Percentiles rank a stretch among this genome's conserved stretches.
phyloP scores from a whole-genome alignment of 2,797 vertebrate genomes.

The Pelodytes ibericus region DNA sequence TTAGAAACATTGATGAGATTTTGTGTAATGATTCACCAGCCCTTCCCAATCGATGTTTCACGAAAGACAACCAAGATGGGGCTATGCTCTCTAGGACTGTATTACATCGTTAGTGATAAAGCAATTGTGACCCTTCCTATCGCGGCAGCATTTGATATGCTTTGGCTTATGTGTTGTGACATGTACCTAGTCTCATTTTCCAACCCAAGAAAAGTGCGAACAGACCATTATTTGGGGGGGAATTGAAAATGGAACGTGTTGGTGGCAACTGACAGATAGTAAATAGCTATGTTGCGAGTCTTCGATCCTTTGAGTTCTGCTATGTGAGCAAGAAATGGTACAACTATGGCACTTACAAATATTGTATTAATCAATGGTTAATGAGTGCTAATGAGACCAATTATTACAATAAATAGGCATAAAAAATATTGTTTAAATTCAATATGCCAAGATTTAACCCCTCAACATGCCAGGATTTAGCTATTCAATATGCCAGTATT shows the following conservation, averaged over 20 bases:
- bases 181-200: not conserved
- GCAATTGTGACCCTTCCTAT: not conserved
- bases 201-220: not conserved
- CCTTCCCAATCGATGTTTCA: constrained; percentile 6
- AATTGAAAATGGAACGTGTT: not conserved
- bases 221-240: not conserved
- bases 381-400: no score
- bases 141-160: not conserved
- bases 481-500: no score
- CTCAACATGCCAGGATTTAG: no score
- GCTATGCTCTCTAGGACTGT: constrained; percentile 9
- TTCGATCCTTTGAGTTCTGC: no score
- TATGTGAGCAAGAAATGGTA: no score
- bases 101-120: not conserved
- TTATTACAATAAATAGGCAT: no score
- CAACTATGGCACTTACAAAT: no score
- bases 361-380: no score
- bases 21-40: constrained; percentile 23
- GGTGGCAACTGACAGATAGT: no score
- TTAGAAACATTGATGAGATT: constrained; percentile 11
- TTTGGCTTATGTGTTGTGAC: not conserved
- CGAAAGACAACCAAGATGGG: not conserved
- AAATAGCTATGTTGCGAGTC: no score
- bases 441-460: no score
- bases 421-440: no score